These are phyloP conservation scores for Trichogramma evanescens DNA, from an alignment of 2,888 invertebrate species.

Conservation along the genomic window DNA sequence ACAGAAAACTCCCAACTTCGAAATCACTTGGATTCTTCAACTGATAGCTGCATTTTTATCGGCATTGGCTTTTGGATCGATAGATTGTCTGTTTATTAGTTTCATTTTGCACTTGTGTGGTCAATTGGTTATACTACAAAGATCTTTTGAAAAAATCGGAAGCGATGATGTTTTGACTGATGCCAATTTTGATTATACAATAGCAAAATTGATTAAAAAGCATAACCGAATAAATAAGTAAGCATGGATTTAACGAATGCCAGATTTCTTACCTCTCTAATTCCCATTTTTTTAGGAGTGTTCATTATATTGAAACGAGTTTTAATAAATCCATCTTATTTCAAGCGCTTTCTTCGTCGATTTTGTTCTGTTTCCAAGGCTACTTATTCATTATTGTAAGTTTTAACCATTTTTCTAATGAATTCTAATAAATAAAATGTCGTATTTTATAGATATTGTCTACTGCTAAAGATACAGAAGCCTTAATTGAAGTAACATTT, in stretches of 20 bases:
- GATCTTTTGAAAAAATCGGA: not conserved
- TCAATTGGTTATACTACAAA: constrained; percentile 7
- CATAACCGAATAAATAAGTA: too few relatives aligned
- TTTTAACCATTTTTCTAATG: not conserved
- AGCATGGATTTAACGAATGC: not conserved
- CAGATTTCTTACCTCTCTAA: not conserved
- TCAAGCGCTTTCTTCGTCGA: constrained; percentile 28
- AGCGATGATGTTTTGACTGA: not conserved
- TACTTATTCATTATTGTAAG: constrained; percentile 30
- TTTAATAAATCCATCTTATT: constrained; percentile 31
- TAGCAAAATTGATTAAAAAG: not conserved
- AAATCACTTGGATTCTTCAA: constrained; percentile 7
- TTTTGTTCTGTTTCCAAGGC: constrained; percentile 32
- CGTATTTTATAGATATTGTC: too few relatives aligned
- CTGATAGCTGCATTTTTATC: not conserved
- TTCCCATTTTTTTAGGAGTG: constrained; percentile 21
- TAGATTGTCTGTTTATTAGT: constrained; percentile 4
- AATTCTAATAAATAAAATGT: not conserved
- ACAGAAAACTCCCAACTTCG: constrained; percentile 5
- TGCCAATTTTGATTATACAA: too few relatives aligned
- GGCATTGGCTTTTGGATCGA: not conserved
- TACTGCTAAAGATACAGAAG: not conserved
- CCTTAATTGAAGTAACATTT: not conserved
- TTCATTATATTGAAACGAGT: constrained; percentile 27
- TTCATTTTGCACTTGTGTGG: constrained; percentile 8